phyloP scores from a whole-genome alignment of 2,113 vertebrate genomes.

The Arenaria interpres region DNA sequence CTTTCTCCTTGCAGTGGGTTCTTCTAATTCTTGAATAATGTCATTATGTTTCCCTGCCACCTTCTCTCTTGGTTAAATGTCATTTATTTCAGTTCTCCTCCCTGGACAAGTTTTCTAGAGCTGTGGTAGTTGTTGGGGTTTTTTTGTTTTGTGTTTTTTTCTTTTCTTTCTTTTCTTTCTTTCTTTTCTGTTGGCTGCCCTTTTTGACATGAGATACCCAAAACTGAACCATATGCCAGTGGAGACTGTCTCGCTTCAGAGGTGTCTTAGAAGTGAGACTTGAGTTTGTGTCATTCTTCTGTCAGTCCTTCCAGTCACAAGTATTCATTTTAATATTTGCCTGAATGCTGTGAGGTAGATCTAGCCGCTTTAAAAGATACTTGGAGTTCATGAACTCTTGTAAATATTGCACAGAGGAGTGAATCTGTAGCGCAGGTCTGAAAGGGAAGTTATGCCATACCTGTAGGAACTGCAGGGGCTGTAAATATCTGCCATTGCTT shows the following conservation, averaged over 20 bases:
- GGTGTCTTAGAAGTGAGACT: not conserved
- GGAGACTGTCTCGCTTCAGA: not conserved
- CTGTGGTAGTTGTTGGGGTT: not conserved
- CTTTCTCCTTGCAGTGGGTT: not conserved
- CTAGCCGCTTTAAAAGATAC: not conserved
- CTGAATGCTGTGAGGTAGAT: not conserved
- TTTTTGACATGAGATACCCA: not conserved
- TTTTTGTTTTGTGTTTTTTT: too few species aligned
- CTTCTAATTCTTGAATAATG: not conserved
- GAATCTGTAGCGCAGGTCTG: not conserved
- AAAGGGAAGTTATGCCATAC: not conserved
- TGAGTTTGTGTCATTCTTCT: not conserved
- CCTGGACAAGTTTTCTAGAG: not conserved
- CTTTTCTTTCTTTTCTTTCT: accelerated
- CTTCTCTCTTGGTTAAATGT: not conserved
- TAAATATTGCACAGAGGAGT: not conserved
- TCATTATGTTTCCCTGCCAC: not conserved
- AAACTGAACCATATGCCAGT: not conserved
- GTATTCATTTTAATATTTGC: not conserved
- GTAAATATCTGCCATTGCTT: not conserved
- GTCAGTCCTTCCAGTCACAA: not conserved
- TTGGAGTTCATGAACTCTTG: not conserved
- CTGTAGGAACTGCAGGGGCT: not conserved
- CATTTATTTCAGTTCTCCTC: not conserved
- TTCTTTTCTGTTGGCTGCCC: not conserved